Evolutionary conservation across 1,140 invertebrate species (phyloP), one percentile per base, ranked within the genome.

Genomic region (Drosophila lacertosa): DNA sequence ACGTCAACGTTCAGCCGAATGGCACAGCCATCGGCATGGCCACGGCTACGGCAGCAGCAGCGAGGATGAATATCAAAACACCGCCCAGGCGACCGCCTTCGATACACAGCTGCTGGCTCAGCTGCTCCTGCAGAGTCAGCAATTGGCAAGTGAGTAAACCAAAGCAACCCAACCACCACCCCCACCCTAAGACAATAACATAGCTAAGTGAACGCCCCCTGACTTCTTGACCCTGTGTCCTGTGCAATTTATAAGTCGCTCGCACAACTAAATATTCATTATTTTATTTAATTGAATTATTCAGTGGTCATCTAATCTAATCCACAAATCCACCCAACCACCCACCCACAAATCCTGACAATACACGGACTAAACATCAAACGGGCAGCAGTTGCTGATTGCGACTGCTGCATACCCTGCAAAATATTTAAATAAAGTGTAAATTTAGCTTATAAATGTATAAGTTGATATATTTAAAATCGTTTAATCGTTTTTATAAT

Each of bases 1-100:
- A 58, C 92, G 93, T 39, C 93, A 94, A 79, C 91, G 93, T 37
- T 94, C 93, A 66, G 92, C 93, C 40, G 93, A 94, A 89, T 94
- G 93, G 93, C 92, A 93, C 63, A 93, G 93, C 80, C 81, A 84
- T 58, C 92, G 93, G 64, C 92, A 93, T 72, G 92, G 92, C 24
- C 93, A 93, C 71, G 54, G 66, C 13, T 91, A 93, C 67, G 92
- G 82, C 29, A 94, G 93, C 66, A 94, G 93, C 79, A 94, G 93
- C 75, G 92, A 92, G 72, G 93, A 94, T 54, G 93, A 94, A 73
- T 93, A 94, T 53, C 93, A 93, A 48, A 92, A 92, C 35, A 90
- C 91, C 24, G 91, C 92, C 48, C 93, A 93, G 62, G 62, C 66
- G 71, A 88, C 66, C 45, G 91, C 72, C 60, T 90, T 83, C 74